phyloP scores from a whole-genome alignment of 2,888 invertebrate genomes.

The Eupithecia subumbrata region DNA sequence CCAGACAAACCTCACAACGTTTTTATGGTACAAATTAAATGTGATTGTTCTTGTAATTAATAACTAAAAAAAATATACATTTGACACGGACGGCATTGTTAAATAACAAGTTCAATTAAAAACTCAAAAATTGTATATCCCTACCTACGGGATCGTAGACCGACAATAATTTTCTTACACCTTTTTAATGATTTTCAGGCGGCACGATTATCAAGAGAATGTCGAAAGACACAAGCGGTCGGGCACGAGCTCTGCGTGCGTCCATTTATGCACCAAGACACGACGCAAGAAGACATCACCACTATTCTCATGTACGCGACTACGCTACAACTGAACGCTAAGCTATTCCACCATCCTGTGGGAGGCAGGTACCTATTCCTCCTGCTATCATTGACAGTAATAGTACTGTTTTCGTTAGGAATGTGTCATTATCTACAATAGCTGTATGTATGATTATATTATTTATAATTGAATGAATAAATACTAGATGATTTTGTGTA shows the following conservation, averaged over 20 bases:
- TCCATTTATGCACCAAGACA: conserved; percentile 92
- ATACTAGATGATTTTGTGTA: conserved; percentile 30
- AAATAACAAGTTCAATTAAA: no score
- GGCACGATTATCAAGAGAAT: conserved; percentile 89
- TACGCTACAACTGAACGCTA: conserved; percentile 89
- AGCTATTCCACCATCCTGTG: conserved; percentile 89
- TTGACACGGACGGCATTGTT: no score
- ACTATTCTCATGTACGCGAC: conserved; percentile 90
- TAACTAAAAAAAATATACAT: no score
- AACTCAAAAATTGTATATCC: no score
- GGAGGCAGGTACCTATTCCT: conserved; percentile 88
- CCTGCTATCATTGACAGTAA: conserved; percentile 83
- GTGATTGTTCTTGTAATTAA: no score
- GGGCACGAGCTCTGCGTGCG: conserved; percentile 91
- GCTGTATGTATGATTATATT: conserved; percentile 36
- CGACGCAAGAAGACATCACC: conserved; percentile 89
- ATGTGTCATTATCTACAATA: conserved; percentile 87
- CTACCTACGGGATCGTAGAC: not conserved
- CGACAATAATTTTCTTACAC: not conserved
- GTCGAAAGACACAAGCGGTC: conserved; percentile 87
- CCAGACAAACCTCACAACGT: no score
- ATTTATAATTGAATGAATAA: conserved; percentile 36
- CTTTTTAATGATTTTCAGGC: conserved; percentile 79
- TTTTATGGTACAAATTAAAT: no score
- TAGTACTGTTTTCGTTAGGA: conserved; percentile 87